These are phyloP conservation scores for Euphonia xanthogaster DNA, from an alignment of 2,797 vertebrate species.

Conservation along the genomic window DNA sequence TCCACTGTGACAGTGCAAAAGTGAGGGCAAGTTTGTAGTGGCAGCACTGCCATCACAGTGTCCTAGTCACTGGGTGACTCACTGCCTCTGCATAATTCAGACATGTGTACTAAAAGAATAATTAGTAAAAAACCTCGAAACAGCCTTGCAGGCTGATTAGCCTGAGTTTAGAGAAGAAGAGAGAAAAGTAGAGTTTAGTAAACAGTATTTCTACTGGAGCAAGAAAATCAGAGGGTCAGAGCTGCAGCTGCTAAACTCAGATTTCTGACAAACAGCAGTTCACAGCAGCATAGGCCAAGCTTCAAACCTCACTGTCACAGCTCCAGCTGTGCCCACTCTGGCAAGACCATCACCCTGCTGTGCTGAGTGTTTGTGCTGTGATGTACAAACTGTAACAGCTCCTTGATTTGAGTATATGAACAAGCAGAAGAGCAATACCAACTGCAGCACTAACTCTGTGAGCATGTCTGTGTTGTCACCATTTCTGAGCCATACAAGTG, in stretches of 20 bases:
- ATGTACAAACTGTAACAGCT: not conserved
- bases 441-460: not conserved
- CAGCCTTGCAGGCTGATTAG: not conserved
- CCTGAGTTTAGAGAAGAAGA: not conserved
- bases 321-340: not conserved
- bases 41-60: not conserved
- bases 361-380: not conserved
- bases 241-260: not conserved
- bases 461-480: not conserved
- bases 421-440: not conserved
- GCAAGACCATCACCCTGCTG: not conserved
- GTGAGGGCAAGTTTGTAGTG: fast-evolving
- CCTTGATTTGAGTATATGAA: not conserved
- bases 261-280: not conserved
- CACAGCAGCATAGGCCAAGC: not conserved
- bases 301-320: not conserved
- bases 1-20: not conserved
- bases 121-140: not conserved
- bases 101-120: not conserved
- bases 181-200: not conserved
- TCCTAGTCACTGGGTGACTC: not conserved
- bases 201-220: not conserved
- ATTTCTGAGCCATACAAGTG: not conserved
- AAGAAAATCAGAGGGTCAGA: not conserved
- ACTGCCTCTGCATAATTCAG: not conserved